Conservation (phyloP, 2,888 invertebrate species). For the Mythimna ferrago region DNA sequence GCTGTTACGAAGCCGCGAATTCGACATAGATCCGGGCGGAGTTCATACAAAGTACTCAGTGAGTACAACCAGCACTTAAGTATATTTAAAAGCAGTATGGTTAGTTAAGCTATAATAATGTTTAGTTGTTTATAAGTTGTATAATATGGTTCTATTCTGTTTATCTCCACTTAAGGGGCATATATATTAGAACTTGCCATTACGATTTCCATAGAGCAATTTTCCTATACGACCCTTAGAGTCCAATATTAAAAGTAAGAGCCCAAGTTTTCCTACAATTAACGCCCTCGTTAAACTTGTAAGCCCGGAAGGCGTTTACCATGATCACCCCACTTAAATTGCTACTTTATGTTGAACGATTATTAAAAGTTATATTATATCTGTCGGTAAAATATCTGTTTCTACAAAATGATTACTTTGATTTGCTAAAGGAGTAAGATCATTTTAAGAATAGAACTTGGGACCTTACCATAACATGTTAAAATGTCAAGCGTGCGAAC, state of each 20-base stretch:
- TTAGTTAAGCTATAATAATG: no score
- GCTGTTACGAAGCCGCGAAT: no score
- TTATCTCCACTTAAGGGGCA: not conserved
- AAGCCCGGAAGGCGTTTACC: constrained; percentile 40
- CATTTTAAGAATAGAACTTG: not conserved
- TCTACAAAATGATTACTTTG: constrained; percentile 13
- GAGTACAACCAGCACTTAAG: no score
- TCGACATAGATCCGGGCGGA: no score
- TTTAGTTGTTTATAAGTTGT: no score
- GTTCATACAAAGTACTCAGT: no score
- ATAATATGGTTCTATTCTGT: no score
- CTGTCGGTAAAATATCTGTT: constrained; percentile 11
- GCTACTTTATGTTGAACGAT: constrained; percentile 29
- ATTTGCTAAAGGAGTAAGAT: not conserved
- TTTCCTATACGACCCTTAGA: constrained; percentile 16
- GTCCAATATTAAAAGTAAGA: constrained; percentile 35
- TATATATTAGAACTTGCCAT: constrained; percentile 24
- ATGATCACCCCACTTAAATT: constrained; percentile 49
- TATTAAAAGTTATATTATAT: constrained; percentile 37
- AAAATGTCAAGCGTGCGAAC: no score
- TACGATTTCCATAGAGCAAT: constrained; percentile 11
- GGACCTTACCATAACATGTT: no score
- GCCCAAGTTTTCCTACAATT: constrained; percentile 31
- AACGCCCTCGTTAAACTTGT: constrained; percentile 47
- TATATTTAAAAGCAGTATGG: no score